Conservation (phyloP, 92 coral and sea anemone genomes). For the Ricordea florida region DNA sequence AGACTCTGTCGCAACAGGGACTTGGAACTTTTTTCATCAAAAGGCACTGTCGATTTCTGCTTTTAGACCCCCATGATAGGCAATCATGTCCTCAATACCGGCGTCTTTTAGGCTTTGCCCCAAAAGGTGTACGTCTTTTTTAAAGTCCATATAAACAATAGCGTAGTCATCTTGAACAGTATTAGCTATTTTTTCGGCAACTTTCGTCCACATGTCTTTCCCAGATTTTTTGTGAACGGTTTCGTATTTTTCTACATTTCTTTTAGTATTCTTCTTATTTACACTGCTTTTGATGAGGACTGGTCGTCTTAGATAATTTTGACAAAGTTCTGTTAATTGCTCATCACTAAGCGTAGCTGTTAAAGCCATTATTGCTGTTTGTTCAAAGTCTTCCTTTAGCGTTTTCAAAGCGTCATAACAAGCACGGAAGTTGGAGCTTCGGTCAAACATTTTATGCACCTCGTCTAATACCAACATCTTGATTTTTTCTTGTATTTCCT, state of each 20-base stretch:
- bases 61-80: slow-evolving; percentile 58
- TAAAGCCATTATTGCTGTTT: slow-evolving; percentile 38
- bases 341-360: slow-evolving; percentile 37
- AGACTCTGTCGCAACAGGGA: slow-evolving; percentile 60
- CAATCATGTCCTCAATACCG: slow-evolving; percentile 2
- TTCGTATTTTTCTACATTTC: slow-evolving; percentile 15
- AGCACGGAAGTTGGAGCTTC: slow-evolving; percentile 10
- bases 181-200: not conserved
- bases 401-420: slow-evolving; percentile 5
- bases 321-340: not conserved
- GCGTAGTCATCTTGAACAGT: not conserved
- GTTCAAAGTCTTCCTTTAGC: not conserved
- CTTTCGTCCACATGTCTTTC: not conserved
- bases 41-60: slow-evolving; percentile 7
- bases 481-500: not conserved
- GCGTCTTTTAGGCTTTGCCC: slow-evolving; percentile 1
- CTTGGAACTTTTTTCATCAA: slow-evolving; percentile 35
- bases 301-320: not conserved
- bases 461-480: slow-evolving; percentile 41
- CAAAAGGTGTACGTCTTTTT: slow-evolving; percentile 28
- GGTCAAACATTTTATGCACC: slow-evolving; percentile 48
- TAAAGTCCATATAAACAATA: slow-evolving; percentile 44
- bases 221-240: not conserved
- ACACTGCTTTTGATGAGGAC: slow-evolving; percentile 15
- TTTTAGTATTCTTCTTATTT: slow-evolving; percentile 6